Percentiles rank a stretch among this genome's conserved stretches.
phyloP scores from a whole-genome alignment of 2,113 vertebrate genomes.

The Naja naja region DNA sequence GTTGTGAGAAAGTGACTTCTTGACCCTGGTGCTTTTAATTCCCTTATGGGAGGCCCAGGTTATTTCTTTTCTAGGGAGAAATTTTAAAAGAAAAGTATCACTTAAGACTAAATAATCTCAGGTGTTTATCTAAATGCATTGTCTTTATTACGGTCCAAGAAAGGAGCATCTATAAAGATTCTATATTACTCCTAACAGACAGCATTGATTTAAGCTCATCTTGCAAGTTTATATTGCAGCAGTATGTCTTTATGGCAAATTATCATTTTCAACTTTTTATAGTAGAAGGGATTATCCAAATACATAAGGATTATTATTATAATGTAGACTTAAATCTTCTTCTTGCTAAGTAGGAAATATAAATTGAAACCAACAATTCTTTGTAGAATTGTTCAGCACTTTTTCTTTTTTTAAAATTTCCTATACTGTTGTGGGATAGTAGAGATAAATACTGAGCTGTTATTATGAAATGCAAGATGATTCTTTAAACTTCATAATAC shows the following conservation, averaged over 20 bases:
- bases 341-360: background rate
- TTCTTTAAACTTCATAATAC: background rate
- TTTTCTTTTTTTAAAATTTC: background rate
- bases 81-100: background rate
- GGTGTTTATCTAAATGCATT: background rate
- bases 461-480: background rate
- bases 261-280: background rate
- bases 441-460: background rate
- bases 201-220: background rate
- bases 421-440: background rate
- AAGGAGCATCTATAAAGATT: background rate
- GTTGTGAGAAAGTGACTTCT: background rate
- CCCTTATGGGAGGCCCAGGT: background rate
- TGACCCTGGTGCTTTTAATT: background rate
- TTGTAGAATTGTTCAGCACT: background rate
- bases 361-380: background rate
- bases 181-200: background rate
- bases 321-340: background rate
- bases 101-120: background rate
- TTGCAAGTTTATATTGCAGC: background rate
- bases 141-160: background rate
- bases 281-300: background rate
- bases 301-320: background rate
- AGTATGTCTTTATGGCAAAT: background rate
- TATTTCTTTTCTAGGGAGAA: background rate